Evolutionary conservation across 2,888 invertebrate species (phyloP).

Genomic region (Lacanobia oleracea): DNA sequence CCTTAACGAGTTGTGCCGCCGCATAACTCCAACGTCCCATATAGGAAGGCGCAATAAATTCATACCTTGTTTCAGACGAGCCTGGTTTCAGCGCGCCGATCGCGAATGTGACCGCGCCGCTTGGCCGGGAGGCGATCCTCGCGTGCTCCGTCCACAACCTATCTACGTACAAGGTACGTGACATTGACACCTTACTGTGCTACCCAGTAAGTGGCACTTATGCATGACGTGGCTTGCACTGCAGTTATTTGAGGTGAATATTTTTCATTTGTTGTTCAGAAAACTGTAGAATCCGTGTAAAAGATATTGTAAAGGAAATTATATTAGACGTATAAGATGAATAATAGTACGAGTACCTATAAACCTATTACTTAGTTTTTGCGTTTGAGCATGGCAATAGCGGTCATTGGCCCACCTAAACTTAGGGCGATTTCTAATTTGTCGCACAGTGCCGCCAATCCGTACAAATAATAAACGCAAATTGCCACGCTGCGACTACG

Average conservation of each 20-base stretch:
- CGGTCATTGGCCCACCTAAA: no score
- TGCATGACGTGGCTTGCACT: conserved; percentile 13
- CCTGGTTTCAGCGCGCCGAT: conserved; percentile 96
- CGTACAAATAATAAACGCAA: no score
- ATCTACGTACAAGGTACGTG: conserved; percentile 94
- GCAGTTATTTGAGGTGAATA: not conserved
- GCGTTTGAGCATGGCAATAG: no score
- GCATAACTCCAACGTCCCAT: conserved; percentile 25
- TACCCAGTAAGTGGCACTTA: conserved; percentile 9
- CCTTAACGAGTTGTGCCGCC: not conserved
- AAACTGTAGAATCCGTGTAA: not conserved
- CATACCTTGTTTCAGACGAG: conserved; percentile 90
- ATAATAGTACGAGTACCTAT: not conserved
- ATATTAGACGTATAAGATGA: not conserved
- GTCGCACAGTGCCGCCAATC: no score
- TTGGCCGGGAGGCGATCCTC: conserved; percentile 95
- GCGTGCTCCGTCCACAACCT: conserved; percentile 96
- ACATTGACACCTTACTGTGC: conserved; percentile 27
- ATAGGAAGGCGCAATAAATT: conserved; percentile 44
- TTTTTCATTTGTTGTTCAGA: not conserved
- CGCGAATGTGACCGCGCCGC: conserved; percentile 95
- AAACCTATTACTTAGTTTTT: no score
- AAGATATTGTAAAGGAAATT: not conserved
- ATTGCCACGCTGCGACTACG: no score
- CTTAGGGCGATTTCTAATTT: no score